phyloP scores from a whole-genome alignment of 2,113 vertebrate species.

The Romanogobio albipinnatus region DNA sequence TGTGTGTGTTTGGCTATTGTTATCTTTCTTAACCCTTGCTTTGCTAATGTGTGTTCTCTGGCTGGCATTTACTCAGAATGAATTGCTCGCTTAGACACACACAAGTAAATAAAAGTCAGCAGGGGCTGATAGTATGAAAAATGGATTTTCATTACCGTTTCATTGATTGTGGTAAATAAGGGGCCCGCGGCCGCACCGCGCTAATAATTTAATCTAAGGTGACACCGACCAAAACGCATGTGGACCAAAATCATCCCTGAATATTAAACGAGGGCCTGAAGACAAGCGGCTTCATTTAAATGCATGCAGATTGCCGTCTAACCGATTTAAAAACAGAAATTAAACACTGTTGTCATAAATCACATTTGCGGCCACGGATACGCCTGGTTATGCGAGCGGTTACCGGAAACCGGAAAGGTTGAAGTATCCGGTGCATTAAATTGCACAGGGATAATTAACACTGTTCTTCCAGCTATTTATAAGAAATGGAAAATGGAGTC shows the following conservation, averaged over 20 bases:
- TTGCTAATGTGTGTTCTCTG: conserved; percentile 81
- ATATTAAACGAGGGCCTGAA: conserved; percentile 99
- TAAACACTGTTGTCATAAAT: conserved; percentile 99
- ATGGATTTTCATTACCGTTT: conserved; percentile 99
- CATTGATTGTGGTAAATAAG: conserved; percentile 99
- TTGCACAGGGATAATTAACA: conserved; percentile 99
- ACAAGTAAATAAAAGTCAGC: conserved; percentile 99
- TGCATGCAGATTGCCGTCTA: conserved; percentile 99
- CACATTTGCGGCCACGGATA: conserved; percentile 96
- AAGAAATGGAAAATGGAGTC: conserved; percentile 97
- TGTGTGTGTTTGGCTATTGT: conserved; percentile 6
- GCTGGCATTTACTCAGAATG: conserved; percentile 98
- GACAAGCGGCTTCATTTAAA: conserved; percentile 93
- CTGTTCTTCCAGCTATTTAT: conserved; percentile 99
- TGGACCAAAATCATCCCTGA: conserved; percentile 99
- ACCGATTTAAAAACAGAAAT: conserved; percentile 99
- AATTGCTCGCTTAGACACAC: conserved; percentile 99
- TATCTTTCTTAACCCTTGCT: conserved; percentile 90
- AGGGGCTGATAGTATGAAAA: conserved; percentile 99
- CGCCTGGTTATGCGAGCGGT: conserved; percentile 98
- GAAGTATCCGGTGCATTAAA: conserved; percentile 99
- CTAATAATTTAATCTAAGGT: conserved; percentile 99
- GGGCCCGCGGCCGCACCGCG: conserved; percentile 93
- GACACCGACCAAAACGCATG: conserved; percentile 99
- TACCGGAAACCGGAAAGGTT: conserved; percentile 99